phyloP scores from a whole-genome alignment of 2,888 invertebrate species.

The Oscheius onirici region DNA sequence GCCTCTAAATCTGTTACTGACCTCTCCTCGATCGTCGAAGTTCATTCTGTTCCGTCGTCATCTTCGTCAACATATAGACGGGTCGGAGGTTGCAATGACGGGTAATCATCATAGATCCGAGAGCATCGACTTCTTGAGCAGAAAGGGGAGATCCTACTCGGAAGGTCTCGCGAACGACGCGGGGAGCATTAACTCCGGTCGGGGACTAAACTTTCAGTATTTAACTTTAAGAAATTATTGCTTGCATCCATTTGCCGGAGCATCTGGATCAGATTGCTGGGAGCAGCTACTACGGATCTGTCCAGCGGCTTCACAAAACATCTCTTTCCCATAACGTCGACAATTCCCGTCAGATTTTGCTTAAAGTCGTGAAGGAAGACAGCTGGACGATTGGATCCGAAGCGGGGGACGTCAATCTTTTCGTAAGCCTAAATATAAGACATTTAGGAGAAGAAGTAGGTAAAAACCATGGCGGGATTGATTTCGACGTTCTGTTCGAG shows the following conservation, averaged over 20 bases:
- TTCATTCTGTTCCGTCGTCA: conserved; percentile 25
- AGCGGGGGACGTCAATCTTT: conserved; percentile 86
- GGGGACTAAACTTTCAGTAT: too few species aligned
- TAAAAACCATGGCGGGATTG: conserved; percentile 74
- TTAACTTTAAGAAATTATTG: too few species aligned
- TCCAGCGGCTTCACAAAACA: conserved; percentile 89
- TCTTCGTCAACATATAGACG: conserved; percentile 53
- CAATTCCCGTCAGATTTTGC: conserved; percentile 81
- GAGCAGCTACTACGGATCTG: conserved; percentile 73
- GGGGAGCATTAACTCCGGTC: conserved; percentile 30
- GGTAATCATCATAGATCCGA: conserved; percentile 57
- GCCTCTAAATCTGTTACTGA: conserved; percentile 10
- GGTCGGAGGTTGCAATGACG: conserved; percentile 61
- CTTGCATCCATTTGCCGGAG: conserved; percentile 78
- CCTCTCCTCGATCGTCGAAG: conserved; percentile 40
- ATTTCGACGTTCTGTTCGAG: conserved; percentile 67
- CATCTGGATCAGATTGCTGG: conserved; percentile 79
- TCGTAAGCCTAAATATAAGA: conserved; percentile 76
- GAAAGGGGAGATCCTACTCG: conserved; percentile 58
- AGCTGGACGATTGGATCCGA: conserved; percentile 83
- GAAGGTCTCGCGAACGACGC: conserved; percentile 65
- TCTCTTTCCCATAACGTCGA: conserved; percentile 81
- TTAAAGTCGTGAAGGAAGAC: conserved; percentile 92
- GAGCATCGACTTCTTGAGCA: conserved; percentile 43
- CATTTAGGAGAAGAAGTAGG: not conserved